phyloP scores from a whole-genome alignment of 2,888 invertebrate genomes.

The Prosopocoilus inquinatus region DNA sequence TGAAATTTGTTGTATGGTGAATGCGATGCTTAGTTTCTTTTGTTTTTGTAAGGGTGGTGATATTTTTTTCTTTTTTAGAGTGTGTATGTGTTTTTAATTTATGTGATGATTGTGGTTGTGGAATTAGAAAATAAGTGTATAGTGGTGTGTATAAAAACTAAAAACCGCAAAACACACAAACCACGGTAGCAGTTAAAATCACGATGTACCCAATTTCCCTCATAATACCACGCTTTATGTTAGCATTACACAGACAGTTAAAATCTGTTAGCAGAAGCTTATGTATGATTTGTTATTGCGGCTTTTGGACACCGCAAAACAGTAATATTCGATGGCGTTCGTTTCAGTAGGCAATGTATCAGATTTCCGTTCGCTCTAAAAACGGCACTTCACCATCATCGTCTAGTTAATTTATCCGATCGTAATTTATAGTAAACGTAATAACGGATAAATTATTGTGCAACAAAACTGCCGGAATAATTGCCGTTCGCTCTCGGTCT shows the following conservation, averaged over 20 bases:
- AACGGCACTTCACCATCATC: slow-evolving; percentile 10
- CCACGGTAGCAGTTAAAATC: slow-evolving; percentile 48
- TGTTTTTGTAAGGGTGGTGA: background rate
- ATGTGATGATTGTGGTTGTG: slow-evolving; percentile 11
- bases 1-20: too few relatives aligned
- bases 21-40: too few relatives aligned
- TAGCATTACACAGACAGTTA: slow-evolving; percentile 51
- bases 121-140: slow-evolving; percentile 35
- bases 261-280: slow-evolving; percentile 53
- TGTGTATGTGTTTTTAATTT: background rate
- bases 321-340: slow-evolving; percentile 7
- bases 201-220: slow-evolving; percentile 49
- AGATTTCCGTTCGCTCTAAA: slow-evolving; percentile 8
- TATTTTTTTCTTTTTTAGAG: background rate
- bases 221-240: slow-evolving; percentile 49
- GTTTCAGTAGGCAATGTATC: slow-evolving; percentile 8
- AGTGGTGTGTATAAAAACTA: slow-evolving; percentile 35
- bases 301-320: slow-evolving; percentile 47
- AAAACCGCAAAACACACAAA: slow-evolving; percentile 45
- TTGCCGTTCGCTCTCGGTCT: slow-evolving; percentile 33
- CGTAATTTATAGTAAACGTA: slow-evolving; percentile 24
- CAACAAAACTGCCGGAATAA: slow-evolving; percentile 21
- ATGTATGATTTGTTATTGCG: slow-evolving; percentile 52
- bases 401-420: slow-evolving; percentile 25
- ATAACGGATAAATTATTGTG: slow-evolving; percentile 23